Evolutionary conservation across 2,888 invertebrate species (phyloP).

Genomic region (Ethmia dodecea): DNA sequence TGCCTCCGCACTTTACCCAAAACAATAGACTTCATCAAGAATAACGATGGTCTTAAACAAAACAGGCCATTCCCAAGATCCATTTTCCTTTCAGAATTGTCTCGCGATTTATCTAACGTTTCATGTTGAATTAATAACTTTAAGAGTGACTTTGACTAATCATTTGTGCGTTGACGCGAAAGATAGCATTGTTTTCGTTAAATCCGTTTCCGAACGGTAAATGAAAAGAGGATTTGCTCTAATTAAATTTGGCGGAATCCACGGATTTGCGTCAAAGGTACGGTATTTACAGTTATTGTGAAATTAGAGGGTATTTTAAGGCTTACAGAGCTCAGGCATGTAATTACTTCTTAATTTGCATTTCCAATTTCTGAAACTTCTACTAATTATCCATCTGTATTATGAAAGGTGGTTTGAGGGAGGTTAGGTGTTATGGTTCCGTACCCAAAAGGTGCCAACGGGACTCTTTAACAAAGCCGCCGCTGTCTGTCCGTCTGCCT

Average conservation of each 20-base stretch:
- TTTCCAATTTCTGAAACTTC: no score
- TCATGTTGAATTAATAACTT: conserved; percentile 46
- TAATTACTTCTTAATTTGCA: no score
- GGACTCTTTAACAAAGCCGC: not conserved
- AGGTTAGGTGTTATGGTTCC: not conserved
- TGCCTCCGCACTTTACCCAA: conserved; percentile 43
- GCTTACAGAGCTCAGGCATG: no score
- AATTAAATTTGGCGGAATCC: conserved; percentile 18
- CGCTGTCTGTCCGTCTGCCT: not conserved
- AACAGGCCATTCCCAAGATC: conserved; percentile 56
- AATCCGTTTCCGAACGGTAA: conserved; percentile 7
- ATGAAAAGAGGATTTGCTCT: conserved; percentile 15
- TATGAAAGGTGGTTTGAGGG: no score
- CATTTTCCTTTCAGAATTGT: conserved; percentile 33
- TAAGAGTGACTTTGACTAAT: conserved; percentile 27
- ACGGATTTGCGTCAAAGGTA: conserved; percentile 9
- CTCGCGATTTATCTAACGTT: conserved; percentile 36
- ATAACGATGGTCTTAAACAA: conserved; percentile 67
- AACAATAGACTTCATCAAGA: conserved; percentile 70
- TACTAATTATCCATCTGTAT: no score
- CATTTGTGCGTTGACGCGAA: conserved; percentile 27
- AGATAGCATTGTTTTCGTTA: conserved; percentile 28
- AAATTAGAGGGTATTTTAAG: conserved; percentile 5
- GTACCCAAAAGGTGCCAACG: not conserved
- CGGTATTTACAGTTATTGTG: conserved; percentile 3